These are phyloP conservation scores for Sternotherus odoratus DNA, from an alignment of 2,797 vertebrate genomes.

Conservation along the genomic window DNA sequence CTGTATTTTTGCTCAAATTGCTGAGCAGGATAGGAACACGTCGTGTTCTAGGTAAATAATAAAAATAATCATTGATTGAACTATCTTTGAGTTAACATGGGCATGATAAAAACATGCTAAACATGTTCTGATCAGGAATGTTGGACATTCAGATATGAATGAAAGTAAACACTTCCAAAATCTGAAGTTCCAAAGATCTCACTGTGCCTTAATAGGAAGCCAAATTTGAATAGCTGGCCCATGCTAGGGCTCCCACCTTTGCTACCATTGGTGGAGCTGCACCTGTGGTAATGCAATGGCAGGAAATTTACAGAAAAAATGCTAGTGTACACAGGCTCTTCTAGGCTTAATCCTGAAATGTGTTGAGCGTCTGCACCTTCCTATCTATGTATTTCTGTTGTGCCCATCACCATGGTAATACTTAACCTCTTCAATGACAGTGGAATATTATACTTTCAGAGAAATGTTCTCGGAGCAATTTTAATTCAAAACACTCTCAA, in stretches of 20 bases:
- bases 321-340: background rate
- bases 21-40: background rate
- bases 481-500: background rate
- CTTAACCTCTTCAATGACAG: background rate
- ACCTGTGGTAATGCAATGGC: conserved; percentile 1
- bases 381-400: background rate
- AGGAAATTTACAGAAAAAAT: background rate
- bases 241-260: background rate
- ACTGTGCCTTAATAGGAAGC: conserved; percentile 10
- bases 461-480: background rate
- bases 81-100: background rate
- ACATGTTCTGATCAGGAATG: background rate
- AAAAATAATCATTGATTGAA: background rate
- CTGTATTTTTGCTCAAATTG: background rate
- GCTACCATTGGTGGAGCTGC: background rate
- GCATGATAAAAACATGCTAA: background rate
- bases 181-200: conserved; percentile 6
- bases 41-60: background rate
- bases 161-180: background rate
- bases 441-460: background rate
- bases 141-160: background rate
- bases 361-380: background rate
- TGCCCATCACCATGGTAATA: background rate
- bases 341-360: background rate
- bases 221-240: background rate